phyloP scores from a whole-genome alignment of 2,797 vertebrate species.

The Sebastes oblongus region DNA sequence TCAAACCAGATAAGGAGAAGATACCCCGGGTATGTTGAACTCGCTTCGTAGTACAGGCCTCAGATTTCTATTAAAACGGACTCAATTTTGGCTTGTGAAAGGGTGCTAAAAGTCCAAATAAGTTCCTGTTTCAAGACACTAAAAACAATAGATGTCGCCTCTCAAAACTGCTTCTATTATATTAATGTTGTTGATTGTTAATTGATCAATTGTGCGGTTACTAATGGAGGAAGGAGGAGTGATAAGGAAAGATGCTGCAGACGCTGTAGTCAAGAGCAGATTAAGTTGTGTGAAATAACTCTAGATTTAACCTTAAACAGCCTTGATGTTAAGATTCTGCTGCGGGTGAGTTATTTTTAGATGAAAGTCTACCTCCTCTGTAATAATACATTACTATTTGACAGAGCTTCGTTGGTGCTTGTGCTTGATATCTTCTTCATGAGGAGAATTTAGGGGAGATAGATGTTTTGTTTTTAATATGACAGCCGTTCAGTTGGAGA shows the following conservation, averaged over 20 bases:
- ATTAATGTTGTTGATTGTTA: neutral
- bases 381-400: slow-evolving; percentile 61
- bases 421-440: slow-evolving; percentile 2
- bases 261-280: neutral
- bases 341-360: slow-evolving; percentile 59
- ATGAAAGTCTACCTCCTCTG: slow-evolving; percentile 61
- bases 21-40: too few species aligned
- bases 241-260: neutral
- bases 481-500: neutral
- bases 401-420: slow-evolving; percentile 7
- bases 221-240: neutral
- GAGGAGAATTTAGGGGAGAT: neutral
- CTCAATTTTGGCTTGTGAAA: neutral
- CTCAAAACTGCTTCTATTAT: neutral
- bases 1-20: too few species aligned
- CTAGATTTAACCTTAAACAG: slow-evolving; percentile 25
- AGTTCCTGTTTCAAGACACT: neutral
- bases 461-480: neutral
- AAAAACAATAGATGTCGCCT: neutral
- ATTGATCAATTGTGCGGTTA: neutral
- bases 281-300: slow-evolving; percentile 12
- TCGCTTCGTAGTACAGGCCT: too few species aligned
- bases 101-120: neutral
- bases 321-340: slow-evolving; percentile 33
- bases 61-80: neutral